Conservation (phyloP, 2,113 vertebrate species). For the Mola mola region DNA sequence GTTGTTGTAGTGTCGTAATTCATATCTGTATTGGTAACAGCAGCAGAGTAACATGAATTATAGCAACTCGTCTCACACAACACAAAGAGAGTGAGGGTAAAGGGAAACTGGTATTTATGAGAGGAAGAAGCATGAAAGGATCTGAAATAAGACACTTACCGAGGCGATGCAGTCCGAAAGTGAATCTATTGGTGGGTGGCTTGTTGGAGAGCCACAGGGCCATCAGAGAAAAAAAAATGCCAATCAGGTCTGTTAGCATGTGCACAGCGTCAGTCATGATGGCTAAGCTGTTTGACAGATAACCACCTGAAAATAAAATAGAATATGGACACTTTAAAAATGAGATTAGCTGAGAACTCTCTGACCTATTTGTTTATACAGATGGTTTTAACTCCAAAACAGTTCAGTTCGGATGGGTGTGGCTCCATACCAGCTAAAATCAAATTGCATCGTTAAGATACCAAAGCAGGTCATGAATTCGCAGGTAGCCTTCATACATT, state of each 20-base stretch:
- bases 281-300: constrained; percentile 94
- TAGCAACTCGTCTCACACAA: not conserved
- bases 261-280: constrained; percentile 98
- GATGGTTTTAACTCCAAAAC: no score
- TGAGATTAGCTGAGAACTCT: not conserved
- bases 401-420: no score
- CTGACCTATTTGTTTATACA: no score
- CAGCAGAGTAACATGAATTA: not conserved
- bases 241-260: constrained; percentile 94
- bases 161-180: constrained; percentile 95
- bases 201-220: constrained; percentile 95
- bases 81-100: not conserved
- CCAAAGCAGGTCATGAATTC: no score
- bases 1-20: not conserved
- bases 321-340: not conserved
- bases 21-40: not conserved
- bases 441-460: no score
- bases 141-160: constrained; percentile 80
- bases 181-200: constrained; percentile 91
- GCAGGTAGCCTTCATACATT: no score
- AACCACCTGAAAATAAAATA: constrained; percentile 84
- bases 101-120: not conserved
- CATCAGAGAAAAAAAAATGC: constrained; percentile 93
- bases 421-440: no score
- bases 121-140: not conserved